Base-by-base conservation (phyloP, 2,888 invertebrate species). In the Catotricha subobsoleta region DNA sequence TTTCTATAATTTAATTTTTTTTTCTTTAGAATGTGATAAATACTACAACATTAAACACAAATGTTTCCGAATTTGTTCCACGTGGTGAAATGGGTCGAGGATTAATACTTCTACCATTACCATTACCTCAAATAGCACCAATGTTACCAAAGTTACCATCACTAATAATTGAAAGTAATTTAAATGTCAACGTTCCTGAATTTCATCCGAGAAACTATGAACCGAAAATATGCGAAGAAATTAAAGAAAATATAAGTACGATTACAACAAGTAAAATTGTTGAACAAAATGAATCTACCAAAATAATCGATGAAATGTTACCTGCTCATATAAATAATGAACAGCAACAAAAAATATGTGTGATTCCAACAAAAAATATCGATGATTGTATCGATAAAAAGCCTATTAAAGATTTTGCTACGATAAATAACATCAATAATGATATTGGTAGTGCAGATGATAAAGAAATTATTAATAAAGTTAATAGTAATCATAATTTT, bases 171-270 rank as follows among this genome's bases (percentile, higher is more conserved):
- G 23, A 43, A 36, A 37, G 19, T 18, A 34, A 37, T 30, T 40
- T 49, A 25, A 49, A 49, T 44, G 49, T 47, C 13, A 43, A 49
- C 38, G 49, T 49, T 10, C 42, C 47, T 44, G 49, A 49, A 44
- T 49, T 49, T 42, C 46, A 40, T 39, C 49, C 49, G 16, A 43
- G 45, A 43, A 42, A 38, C 37, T 42, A 39, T 30, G 30, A 41
- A 25, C 20, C 16, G 13, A 31, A 31, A 31, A 2, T 31, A 25
- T 8, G 10, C 25, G 25, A 25, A 25, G 25, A 8, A 25, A 10
- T 6, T 8, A 25, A 8, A 25, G 25, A 25, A 10, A 10, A 25
- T 25, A 25, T 10, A 25, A 8, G 6, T 6, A 10, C 6, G 10
- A 25, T 25, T 25, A 25, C 25, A 25, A 6, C 6, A 25, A 25